Percentiles rank a stretch among this genome's conserved stretches.
These are phyloP conservation scores for Leptopilina boulardi DNA, from an alignment of 1,140 invertebrate species.

Conservation along the genomic window DNA sequence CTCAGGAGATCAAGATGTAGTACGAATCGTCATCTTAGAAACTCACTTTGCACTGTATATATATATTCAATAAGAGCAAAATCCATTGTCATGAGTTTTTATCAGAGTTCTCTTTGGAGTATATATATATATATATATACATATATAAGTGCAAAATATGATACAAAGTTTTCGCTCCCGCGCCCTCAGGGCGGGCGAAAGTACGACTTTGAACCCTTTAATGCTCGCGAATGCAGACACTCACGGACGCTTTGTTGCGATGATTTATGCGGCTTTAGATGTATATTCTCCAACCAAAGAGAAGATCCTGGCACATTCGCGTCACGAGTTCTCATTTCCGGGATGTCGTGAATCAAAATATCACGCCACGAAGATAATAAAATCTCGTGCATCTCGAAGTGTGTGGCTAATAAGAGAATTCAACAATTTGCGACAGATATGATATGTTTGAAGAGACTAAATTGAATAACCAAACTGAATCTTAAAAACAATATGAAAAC, in stretches of 20 bases:
- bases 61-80: no score
- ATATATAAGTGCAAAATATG: not conserved
- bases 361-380: conserved; percentile 28
- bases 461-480: no score
- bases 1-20: conserved; percentile 4
- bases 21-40: conserved; percentile 2
- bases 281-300: conserved; percentile 25
- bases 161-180: conserved; percentile 10
- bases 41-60: not conserved
- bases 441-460: not conserved
- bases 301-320: conserved; percentile 32
- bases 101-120: conserved; percentile 7
- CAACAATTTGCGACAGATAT: conserved; percentile 21
- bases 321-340: conserved; percentile 32
- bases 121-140: not conserved
- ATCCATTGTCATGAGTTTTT: conserved; percentile 4
- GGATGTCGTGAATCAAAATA: conserved; percentile 32
- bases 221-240: conserved; percentile 24
- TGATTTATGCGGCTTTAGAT: conserved; percentile 27
- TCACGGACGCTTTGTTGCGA: conserved; percentile 26
- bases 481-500: no score
- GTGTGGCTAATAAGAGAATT: conserved; percentile 14
- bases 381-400: conserved; percentile 21
- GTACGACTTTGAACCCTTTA: conserved; percentile 28
- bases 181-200: conserved; percentile 23